Evolutionary conservation across 2,113 vertebrate genomes (phyloP).

Genomic region (Cochlearius cochlearius): DNA sequence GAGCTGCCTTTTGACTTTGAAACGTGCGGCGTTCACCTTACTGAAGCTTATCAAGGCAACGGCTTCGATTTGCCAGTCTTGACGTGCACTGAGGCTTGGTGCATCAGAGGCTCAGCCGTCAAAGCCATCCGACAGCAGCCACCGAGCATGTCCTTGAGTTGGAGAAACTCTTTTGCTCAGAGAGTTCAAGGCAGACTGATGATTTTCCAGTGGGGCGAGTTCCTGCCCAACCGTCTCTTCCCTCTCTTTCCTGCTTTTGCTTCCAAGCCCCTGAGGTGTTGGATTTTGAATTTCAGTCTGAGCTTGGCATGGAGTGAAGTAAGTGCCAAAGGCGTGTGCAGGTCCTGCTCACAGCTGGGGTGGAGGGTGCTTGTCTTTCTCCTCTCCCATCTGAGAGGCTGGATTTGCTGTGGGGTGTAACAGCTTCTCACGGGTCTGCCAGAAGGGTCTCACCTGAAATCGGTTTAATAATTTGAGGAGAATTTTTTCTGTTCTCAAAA

Average conservation of each 20-base stretch:
- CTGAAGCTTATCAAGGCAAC: not conserved
- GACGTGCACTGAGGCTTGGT: accelerated
- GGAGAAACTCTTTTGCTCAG: not conserved
- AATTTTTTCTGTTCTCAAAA: not conserved
- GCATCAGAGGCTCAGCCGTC: not conserved
- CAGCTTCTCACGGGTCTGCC: not conserved
- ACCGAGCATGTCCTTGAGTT: accelerated
- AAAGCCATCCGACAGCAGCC: accelerated
- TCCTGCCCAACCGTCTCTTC: not conserved
- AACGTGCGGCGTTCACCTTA: accelerated
- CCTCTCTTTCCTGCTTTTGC: not conserved
- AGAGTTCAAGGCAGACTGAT: not conserved
- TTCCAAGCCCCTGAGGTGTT: not conserved
- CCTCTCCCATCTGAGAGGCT: no score
- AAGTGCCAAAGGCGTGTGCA: accelerated
- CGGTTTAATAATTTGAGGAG: not conserved
- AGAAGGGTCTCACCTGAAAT: not conserved
- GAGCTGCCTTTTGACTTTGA: not conserved
- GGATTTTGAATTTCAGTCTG: not conserved
- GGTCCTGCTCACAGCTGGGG: not conserved
- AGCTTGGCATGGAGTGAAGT: not conserved
- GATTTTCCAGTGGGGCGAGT: not conserved
- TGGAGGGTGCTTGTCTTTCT: not conserved
- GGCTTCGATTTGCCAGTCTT: accelerated
- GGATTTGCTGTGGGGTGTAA: not conserved